phyloP scores from a whole-genome alignment of 2,113 vertebrate species.

The Corydoras maculifer region DNA sequence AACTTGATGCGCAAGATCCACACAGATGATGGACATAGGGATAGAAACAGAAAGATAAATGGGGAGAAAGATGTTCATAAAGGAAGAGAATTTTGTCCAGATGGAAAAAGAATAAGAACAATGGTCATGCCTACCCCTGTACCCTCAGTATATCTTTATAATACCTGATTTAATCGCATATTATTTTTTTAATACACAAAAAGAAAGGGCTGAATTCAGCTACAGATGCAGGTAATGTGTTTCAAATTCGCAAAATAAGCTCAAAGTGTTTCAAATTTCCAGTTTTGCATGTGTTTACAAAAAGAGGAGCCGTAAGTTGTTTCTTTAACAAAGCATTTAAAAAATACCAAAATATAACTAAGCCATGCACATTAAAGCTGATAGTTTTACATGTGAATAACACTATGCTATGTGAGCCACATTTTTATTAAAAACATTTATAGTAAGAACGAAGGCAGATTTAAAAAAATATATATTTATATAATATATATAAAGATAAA shows the following conservation, averaged over 20 bases:
- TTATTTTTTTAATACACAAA: neutral
- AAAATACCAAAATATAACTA: constrained; percentile 4
- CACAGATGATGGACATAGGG: constrained; percentile 79
- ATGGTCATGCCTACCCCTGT: constrained; percentile 65
- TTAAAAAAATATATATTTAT: neutral
- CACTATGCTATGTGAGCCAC: too few species aligned
- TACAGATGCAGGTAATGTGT: too few species aligned
- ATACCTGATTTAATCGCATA: constrained; percentile 60
- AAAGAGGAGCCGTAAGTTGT: too few species aligned
- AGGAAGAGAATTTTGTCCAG: neutral
- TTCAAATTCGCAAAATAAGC: too few species aligned
- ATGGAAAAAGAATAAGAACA: neutral
- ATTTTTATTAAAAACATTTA: too few species aligned
- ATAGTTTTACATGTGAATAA: too few species aligned
- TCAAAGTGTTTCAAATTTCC: too few species aligned
- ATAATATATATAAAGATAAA: neutral
- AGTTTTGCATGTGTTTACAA: too few species aligned
- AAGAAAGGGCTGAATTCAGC: too few species aligned
- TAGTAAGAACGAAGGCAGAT: too few species aligned
- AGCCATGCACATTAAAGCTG: neutral
- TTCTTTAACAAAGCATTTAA: neutral
- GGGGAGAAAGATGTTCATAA: constrained; percentile 63
- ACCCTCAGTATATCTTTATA: constrained; percentile 82
- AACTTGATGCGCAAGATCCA: constrained; percentile 97
- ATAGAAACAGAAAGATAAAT: constrained; percentile 70